phyloP scores from a whole-genome alignment of 2,888 invertebrate species.

The Esperia sulphurella region DNA sequence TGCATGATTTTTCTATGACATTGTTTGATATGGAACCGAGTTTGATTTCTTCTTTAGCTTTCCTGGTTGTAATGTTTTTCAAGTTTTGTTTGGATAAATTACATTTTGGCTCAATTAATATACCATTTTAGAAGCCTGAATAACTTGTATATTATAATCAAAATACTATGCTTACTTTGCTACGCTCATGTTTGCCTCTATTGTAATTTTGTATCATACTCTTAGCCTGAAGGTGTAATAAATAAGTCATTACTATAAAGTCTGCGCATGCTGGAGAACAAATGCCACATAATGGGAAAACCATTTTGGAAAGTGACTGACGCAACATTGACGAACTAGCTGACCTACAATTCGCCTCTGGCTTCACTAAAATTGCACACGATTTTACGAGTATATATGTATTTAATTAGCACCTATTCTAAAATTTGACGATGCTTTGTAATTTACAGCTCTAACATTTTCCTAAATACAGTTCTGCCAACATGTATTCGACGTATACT shows the following conservation, averaged over 20 bases:
- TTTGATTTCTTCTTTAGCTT: conserved; percentile 25
- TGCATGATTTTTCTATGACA: conserved; percentile 24
- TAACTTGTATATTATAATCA: conserved; percentile 22
- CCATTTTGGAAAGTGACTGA: conserved; percentile 15
- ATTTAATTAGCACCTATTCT: conserved; percentile 35
- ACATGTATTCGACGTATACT: conserved; percentile 38
- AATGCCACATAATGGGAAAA: conserved; percentile 14
- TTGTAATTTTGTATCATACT: conserved; percentile 34
- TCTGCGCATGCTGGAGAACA: conserved; percentile 63
- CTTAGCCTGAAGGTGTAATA: conserved; percentile 25
- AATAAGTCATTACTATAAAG: conserved; percentile 38
- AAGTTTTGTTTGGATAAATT: conserved; percentile 50
- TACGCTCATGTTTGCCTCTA: conserved; percentile 54
- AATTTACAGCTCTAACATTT: conserved; percentile 52
- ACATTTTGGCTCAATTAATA: conserved; percentile 72
- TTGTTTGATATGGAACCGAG: conserved; percentile 3
- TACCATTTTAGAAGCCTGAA: conserved; percentile 60
- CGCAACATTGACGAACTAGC: conserved; percentile 22
- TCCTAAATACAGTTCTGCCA: conserved; percentile 29
- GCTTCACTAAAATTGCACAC: conserved; percentile 65
- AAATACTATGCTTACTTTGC: conserved; percentile 48
- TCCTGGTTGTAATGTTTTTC: conserved; percentile 22
- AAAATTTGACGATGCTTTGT: conserved; percentile 53
- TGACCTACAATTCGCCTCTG: conserved; percentile 50
- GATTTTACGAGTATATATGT: conserved; percentile 38